phyloP scores from a whole-genome alignment of 2,888 invertebrate genomes.

The Epistrophella euchroma region DNA sequence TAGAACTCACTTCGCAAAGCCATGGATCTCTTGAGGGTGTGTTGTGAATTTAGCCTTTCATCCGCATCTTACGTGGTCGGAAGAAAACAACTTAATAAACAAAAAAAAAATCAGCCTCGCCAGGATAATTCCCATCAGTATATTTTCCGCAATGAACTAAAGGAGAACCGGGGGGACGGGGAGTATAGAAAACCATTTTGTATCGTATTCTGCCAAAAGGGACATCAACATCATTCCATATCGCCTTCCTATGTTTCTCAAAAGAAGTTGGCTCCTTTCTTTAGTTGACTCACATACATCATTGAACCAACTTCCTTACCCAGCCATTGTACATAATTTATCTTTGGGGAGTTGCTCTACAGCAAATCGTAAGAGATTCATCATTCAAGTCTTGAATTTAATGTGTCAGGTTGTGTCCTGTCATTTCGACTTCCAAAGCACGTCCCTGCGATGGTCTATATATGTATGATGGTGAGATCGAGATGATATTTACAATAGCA shows the following conservation, averaged over 20 bases:
- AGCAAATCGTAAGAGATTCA: conserved; percentile 31
- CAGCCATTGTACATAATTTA: conserved; percentile 47
- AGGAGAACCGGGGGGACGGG: neutral
- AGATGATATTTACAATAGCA: conserved; percentile 2
- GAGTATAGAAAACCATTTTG: conserved; percentile 4
- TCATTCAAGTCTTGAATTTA: conserved; percentile 32
- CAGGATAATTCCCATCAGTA: conserved; percentile 20
- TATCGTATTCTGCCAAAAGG: conserved; percentile 19
- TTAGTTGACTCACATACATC: neutral
- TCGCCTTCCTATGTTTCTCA: neutral
- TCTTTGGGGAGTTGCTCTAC: conserved; percentile 6
- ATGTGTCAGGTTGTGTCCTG: conserved; percentile 22
- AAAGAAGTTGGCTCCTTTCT: neutral
- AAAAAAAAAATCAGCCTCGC: conserved; percentile 3
- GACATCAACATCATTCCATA: conserved; percentile 6
- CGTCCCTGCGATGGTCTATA: conserved; percentile 21
- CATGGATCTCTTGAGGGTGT: conserved; percentile 2
- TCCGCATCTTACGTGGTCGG: neutral
- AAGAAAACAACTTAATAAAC: conserved; percentile 9
- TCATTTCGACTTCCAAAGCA: conserved; percentile 46
- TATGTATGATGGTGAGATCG: neutral
- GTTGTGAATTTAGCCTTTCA: conserved; percentile 6
- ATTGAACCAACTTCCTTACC: conserved; percentile 15
- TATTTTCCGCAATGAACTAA: conserved; percentile 3
- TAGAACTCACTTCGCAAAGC: conserved; percentile 18